Evolutionary conservation across 1,140 invertebrate species (phyloP).

Genomic region (Ostrea edulis): DNA sequence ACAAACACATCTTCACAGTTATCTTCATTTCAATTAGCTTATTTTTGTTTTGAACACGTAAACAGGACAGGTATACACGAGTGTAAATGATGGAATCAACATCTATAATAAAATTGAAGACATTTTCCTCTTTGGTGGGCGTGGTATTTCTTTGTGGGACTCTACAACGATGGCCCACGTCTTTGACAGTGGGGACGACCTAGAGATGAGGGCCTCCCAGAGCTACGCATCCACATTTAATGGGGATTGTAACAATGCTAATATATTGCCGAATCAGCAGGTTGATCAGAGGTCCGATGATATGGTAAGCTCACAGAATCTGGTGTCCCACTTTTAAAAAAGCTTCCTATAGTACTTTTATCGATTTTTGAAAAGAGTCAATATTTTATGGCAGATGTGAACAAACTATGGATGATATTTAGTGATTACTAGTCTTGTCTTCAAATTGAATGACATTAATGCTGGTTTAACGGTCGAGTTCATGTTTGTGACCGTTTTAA

Average conservation of each 20-base stretch:
- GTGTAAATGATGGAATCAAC: slow-evolving; percentile 12
- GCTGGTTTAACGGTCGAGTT: too few species aligned
- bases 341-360: too few species aligned
- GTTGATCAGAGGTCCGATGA: slow-evolving; percentile 27
- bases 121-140: slow-evolving; percentile 40
- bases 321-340: too few species aligned
- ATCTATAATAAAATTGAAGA: neutral
- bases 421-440: too few species aligned
- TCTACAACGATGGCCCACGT: slow-evolving; percentile 32
- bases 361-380: too few species aligned
- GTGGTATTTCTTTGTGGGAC: slow-evolving; percentile 38
- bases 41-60: too few species aligned
- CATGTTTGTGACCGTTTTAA: too few species aligned
- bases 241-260: slow-evolving; percentile 21
- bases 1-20: too few species aligned
- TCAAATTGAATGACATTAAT: too few species aligned
- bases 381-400: too few species aligned
- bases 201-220: neutral
- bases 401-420: too few species aligned
- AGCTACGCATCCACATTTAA: slow-evolving; percentile 27
- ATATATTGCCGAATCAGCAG: neutral
- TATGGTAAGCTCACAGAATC: slow-evolving; percentile 4
- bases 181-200: slow-evolving; percentile 42
- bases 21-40: too few species aligned
- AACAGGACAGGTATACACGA: slow-evolving; percentile 39